Percentiles rank a stretch among this genome's conserved stretches.
phyloP scores from a whole-genome alignment of 2,113 vertebrate genomes.

The Neogale vison region DNA sequence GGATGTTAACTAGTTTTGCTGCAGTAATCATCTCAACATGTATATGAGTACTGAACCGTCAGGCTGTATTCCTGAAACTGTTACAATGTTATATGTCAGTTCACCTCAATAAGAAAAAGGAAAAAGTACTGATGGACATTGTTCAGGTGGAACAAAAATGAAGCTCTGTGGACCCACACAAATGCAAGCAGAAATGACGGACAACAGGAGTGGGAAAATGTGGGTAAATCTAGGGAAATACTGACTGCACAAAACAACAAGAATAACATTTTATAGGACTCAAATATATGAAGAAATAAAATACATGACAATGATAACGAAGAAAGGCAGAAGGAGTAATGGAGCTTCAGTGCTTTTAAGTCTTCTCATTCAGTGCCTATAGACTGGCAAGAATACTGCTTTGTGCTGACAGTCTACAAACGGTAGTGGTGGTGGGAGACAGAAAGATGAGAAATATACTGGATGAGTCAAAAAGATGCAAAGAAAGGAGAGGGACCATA shows the following conservation, averaged over 20 bases:
- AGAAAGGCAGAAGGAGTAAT: background rate
- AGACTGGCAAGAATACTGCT: background rate
- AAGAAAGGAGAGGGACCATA: background rate
- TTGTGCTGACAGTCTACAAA: background rate
- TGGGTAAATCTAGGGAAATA: background rate
- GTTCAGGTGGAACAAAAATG: background rate
- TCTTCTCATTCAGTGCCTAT: background rate
- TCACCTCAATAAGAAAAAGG: background rate
- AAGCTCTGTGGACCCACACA: background rate
- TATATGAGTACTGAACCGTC: background rate
- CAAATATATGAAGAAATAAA: background rate
- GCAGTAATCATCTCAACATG: background rate
- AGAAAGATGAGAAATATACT: background rate
- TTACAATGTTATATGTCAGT: background rate
- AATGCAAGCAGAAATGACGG: background rate
- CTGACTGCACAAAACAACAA: background rate
- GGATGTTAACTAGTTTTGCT: background rate
- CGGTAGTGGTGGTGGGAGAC: background rate
- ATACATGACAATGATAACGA: background rate
- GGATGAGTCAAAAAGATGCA: background rate
- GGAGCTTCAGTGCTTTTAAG: background rate
- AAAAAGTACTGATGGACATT: background rate
- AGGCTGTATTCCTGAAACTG: background rate
- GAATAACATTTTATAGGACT: background rate
- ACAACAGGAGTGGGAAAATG: background rate